Conservation (phyloP, 2,797 vertebrate species). For the Eremophila alpestris region DNA sequence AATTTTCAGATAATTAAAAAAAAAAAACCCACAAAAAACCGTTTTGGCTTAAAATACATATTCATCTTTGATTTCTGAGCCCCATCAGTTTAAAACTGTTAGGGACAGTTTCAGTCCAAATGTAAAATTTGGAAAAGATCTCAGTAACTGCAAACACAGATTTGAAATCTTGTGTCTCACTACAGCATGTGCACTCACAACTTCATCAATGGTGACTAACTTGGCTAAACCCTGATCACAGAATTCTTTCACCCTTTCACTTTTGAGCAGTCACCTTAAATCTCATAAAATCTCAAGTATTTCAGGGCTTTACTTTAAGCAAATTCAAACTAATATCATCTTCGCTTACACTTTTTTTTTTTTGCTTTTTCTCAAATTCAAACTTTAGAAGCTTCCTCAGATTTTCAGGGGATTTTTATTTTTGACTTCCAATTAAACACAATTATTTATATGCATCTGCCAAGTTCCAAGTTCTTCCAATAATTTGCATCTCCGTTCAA, state of each 20-base stretch:
- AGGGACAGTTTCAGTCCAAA: background rate
- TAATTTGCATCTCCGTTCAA: constrained; percentile 12
- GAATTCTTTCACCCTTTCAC: background rate
- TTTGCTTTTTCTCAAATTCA: background rate
- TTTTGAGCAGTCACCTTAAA: background rate
- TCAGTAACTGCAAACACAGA: background rate
- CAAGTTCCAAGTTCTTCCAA: background rate
- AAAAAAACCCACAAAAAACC: background rate
- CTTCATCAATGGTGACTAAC: background rate
- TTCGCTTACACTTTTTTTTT: background rate
- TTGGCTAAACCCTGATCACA: background rate
- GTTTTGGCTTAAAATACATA: background rate
- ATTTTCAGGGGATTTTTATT: background rate
- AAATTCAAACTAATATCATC: background rate
- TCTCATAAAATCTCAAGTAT: background rate
- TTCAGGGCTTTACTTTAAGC: background rate
- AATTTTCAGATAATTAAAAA: background rate
- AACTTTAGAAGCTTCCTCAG: background rate
- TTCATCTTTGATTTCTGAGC: background rate
- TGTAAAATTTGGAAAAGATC: background rate
- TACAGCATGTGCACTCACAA: background rate
- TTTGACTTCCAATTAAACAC: background rate
- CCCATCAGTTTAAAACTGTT: background rate
- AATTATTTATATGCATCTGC: background rate
- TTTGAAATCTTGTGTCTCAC: background rate